Base-by-base conservation (phyloP, 2,797 vertebrate genomes). In the Aulostomus chinensis region DNA sequence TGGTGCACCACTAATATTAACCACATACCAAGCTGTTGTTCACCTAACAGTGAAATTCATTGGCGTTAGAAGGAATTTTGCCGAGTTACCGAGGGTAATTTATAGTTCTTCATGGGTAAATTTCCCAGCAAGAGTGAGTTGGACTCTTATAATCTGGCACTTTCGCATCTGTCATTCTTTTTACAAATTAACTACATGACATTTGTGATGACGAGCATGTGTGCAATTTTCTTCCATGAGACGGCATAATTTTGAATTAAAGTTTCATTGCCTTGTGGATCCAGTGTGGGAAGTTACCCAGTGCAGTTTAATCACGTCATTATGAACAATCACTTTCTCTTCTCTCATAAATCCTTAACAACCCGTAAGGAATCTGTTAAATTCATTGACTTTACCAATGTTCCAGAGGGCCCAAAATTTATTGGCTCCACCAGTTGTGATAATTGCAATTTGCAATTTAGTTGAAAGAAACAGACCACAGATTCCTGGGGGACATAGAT, bases 371-470 rank as follows among this genome's bases (percentile, higher is more conserved):
- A 64, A 49, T 76, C 21, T 16, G 39, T 40, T 54, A 38, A 64
- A 65, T 58, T 59, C 42, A 51, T 25, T 31, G 30, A 58, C 33
- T 46, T 40, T 31, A 18, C 35, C 20, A 51, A 58, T 65, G 50
- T 68, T 70, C 53, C 54, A 45, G 40, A 35, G 58, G 55, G 33
- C 53, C 43, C 22, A 41, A 20, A 68, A 58, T 75, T 50, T 58
- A 73, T 78, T 64, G 48, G 48, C 59, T 74, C 51, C 47, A 63
- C 71, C 30, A 43, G 46, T 46, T 73, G 58, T 68, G 54, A 65
- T 81, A 72, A 81, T 70, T 73, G 62, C 58, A 63, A 63, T 69
- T 73, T 64, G 48, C 68, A 50, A 35, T 74, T 49, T 64, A 51
- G 55, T 60, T 60, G 56, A 59, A 79, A 54, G 53, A 48, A 72